phyloP scores from a whole-genome alignment of 2,797 vertebrate species.

The Petrocephalus schoutedeni region DNA sequence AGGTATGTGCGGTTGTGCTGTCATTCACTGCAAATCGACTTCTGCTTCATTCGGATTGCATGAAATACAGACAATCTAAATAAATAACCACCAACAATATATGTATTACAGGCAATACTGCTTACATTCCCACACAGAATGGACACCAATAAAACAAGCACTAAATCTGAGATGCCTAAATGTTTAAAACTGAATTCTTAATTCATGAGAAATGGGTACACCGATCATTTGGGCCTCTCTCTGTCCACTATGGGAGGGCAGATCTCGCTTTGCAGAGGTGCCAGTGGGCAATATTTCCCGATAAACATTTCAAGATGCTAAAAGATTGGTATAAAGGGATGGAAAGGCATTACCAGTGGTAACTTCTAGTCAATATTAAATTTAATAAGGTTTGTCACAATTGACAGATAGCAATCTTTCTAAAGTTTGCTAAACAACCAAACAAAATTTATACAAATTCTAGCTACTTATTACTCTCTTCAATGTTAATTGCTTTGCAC shows the following conservation, averaged over 20 bases:
- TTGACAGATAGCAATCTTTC: neutral
- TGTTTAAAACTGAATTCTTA: neutral
- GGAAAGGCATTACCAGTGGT: neutral
- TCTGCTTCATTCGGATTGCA: neutral
- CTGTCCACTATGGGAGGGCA: neutral
- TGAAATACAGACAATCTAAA: neutral
- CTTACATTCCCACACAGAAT: neutral
- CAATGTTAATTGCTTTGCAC: neutral
- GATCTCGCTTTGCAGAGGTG: neutral
- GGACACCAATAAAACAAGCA: neutral
- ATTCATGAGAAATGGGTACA: neutral
- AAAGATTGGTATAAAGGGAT: neutral
- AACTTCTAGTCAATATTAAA: neutral
- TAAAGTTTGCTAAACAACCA: neutral
- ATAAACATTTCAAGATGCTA: neutral
- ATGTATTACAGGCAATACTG: neutral
- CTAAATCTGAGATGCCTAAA: neutral
- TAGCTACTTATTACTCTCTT: neutral
- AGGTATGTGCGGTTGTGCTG: neutral
- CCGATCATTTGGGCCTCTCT: neutral
- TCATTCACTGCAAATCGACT: neutral
- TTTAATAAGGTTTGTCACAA: neutral
- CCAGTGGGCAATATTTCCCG: neutral
- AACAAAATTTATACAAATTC: neutral
- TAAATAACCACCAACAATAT: neutral